Base-by-base conservation (phyloP, 1,140 invertebrate species). In the Apolygus lucorum region DNA sequence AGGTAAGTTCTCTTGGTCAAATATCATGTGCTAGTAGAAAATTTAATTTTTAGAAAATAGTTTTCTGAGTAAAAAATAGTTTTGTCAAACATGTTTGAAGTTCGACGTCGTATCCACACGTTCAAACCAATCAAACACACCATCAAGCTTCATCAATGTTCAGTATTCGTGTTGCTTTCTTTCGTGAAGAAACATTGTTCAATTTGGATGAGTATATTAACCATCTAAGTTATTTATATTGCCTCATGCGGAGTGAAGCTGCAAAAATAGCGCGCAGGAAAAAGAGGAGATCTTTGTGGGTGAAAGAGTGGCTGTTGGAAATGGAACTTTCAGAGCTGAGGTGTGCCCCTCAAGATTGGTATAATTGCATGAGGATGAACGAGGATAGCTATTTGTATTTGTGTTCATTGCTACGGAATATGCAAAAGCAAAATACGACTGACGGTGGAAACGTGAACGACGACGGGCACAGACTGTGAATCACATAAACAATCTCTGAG, bases 121-220 rank as follows among this genome's bases (percentile, higher is more conserved):
- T n/a, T n/a, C n/a, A n/a, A n/a, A n/a, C n/a, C n/a, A n/a, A n/a
- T n/a, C n/a, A n/a, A n/a, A n/a, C n/a, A n/a, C n/a, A n/a, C n/a
- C n/a, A n/a, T n/a, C n/a, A n/a, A n/a, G n/a, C n/a, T n/a, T n/a
- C n/a, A n/a, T n/a, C n/a, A n/a, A n/a, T n/a, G n/a, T n/a, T n/a
- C n/a, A n/a, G n/a, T n/a, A n/a, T n/a, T n/a, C n/a, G n/a, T n/a
- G n/a, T n/a, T n/a, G n/a, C n/a, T n/a, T n/a, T n/a, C n/a, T n/a
- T n/a, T n/a, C n/a, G n/a, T n/a, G n/a, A n/a, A n/a, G n/a, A n/a
- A n/a, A n/a, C n/a, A n/a, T n/a, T n/a, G n/a, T n/a, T 49, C 34
- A 49, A 49, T 49, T 49, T 49, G 34, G 17, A 49, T 49, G 34
- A 49, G 34, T 49, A 49, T 49, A 49, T 49, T 49, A 49, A 49